Percentiles rank a stretch among this genome's conserved stretches.
Conservation (phyloP, 1,140 invertebrate species). For the Drosophila sturtevanti region DNA sequence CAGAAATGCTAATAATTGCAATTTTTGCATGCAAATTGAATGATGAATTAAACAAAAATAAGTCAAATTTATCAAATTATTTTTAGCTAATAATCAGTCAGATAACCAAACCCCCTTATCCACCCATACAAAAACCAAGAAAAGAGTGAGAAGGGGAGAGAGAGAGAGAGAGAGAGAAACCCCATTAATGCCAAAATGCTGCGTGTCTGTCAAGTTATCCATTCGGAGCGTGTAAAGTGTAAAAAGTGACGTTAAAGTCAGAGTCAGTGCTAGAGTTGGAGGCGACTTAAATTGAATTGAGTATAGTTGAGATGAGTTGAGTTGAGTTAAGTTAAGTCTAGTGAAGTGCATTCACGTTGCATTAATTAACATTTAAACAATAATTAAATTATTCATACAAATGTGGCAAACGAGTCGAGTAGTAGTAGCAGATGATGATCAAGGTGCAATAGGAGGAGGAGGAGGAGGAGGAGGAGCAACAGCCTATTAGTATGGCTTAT, state of each 20-base stretch:
- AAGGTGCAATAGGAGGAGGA: constrained; percentile 16
- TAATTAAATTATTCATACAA: constrained; percentile 83
- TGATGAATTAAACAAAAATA: too few species aligned
- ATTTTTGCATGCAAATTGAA: too few species aligned
- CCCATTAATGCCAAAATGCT: constrained; percentile 76
- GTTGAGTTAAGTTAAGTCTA: constrained; percentile 49
- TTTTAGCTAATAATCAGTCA: neutral
- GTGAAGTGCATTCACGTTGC: constrained; percentile 60
- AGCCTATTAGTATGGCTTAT: constrained; percentile 80
- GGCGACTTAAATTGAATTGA: too few species aligned
- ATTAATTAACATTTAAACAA: constrained; percentile 83
- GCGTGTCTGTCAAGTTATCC: constrained; percentile 80
- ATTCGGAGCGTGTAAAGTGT: constrained; percentile 40
- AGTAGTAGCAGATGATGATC: neutral
- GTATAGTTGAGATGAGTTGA: constrained; percentile 2
- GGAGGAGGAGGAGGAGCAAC: constrained; percentile 35
- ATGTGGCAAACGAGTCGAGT: constrained; percentile 65
- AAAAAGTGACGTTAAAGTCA: constrained; percentile 10
- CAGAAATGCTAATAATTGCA: too few species aligned
- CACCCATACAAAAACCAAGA: neutral
- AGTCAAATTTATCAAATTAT: neutral
- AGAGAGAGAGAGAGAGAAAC: constrained; percentile 46
- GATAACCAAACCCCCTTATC: neutral
- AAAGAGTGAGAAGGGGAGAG: too few species aligned
- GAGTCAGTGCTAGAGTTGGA: neutral